Evolutionary conservation across 2,888 invertebrate genomes (phyloP), one percentile per base, ranked within the genome.

Genomic region (Teleogryllus oceanicus): DNA sequence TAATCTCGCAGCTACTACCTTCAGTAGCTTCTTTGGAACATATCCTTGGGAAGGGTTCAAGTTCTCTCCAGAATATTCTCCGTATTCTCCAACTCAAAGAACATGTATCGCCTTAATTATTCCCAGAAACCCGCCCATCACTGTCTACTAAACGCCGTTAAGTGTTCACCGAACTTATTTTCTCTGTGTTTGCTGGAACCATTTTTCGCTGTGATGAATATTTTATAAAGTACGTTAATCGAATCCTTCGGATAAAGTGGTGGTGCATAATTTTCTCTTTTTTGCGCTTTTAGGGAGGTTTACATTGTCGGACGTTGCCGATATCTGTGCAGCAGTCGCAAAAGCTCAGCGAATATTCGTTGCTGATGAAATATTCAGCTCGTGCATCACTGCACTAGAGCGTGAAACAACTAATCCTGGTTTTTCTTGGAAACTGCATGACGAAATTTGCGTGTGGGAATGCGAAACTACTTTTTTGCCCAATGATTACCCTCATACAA

Each of bases 171-270:
- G 62, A 13, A n/a, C 62, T 62, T 62, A n/a, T 62, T 62, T 62
- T n/a, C n/a, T 13, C 62, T 18, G 62, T 62, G 62, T 62, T 62
- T 62, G 62, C 62, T 13, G 62, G 62, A 62, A n/a, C 62, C 62
- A 62, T 62, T 62, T 62, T 62, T 62, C 62, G 62, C 62, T 62
- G 62, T 62, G 37, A 37, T 37, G 62, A 62, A 62, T 62, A 62
- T 62, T 62, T 62, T 62, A 62, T n/a, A 62, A 18, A 62, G 62
- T 62, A n/a, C 62, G 62, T 62, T 62, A 62, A 62, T 62, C 62
- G 62, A 62, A 62, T 62, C 62, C 62, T 62, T 62, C 62, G 62
- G 62, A 62, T 62, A 62, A 62, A 62, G 62, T 62, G 62, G n/a
- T 13, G 62, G 62, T n/a, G 62, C 62, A 62, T 62, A 62, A 62